Evolutionary conservation across 2,797 vertebrate genomes (phyloP), one percentile per base, ranked within the genome.

Genomic region (Acanthurus leucopareius): DNA sequence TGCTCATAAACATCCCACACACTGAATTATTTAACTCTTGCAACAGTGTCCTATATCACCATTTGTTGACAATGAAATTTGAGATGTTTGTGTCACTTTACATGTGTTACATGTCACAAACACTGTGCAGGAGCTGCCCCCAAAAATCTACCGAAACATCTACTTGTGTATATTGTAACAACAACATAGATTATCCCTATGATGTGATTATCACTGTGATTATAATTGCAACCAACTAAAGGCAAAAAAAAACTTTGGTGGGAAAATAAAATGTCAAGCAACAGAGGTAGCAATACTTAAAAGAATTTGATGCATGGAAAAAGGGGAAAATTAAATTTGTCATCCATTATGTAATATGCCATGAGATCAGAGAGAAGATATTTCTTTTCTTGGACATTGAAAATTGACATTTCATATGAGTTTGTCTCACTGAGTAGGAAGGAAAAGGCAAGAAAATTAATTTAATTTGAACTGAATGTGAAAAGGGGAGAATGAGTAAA

Each of bases 21-120:
- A 1, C 60, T 94, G 22, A 94, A 93, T 91, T 84, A 94, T 94
- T 92, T 7, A 93, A 40, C 20, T 1, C 47, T 49, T 38, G 67
- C 47, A 69, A 17, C 32, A 15, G 86, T 62, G 15, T 92, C 83
- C 65, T 61, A 32, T 92, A 54, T 78, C 87, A 64, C 61, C 16
- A 32, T 66, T 40, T 40, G 47, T 56, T 32, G 22, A 58, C 60
- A 57, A 38, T 75, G 91, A 82, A 77, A 93, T 74, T 4, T 64
- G 85, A 93, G 80, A 78, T 10, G 69, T 47, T 60, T 80, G 79
- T 79, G 58, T 89, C 66, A 20, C 53, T 78, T 74, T 76, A 67
- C 75, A 47, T n/a, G 64, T 64, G 54, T 73, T 67, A 25, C 72
- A 59, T 44, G 60, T 70, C 7, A 52, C 61, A 49, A 59, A 62